A percentile compares a stretch with the other conserved stretches of the same genome.
Evolutionary conservation across 2,797 vertebrate species (phyloP).

Genomic region (Lemur catta): DNA sequence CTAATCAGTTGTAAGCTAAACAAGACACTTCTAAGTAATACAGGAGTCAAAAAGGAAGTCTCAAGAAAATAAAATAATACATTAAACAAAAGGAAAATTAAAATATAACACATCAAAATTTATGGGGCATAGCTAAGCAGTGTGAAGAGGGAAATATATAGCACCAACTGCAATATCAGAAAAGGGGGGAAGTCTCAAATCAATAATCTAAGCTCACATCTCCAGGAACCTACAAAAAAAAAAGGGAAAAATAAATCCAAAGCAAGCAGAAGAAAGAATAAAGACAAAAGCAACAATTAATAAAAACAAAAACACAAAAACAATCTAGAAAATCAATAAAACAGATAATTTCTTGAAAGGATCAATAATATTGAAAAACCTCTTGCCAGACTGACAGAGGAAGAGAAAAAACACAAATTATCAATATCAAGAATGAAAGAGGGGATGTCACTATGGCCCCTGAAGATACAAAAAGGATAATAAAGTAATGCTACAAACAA

Average conservation of each 20-base stretch:
- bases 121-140: neutral
- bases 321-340: neutral
- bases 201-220: neutral
- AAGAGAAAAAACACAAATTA: neutral
- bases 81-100: neutral
- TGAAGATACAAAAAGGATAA: neutral
- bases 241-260: neutral
- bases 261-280: neutral
- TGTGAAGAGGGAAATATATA: neutral
- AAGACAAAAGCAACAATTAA: constrained; percentile 2
- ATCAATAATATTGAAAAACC: neutral
- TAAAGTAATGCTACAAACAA: neutral
- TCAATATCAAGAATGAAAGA: neutral
- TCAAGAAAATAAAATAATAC: neutral
- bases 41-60: neutral
- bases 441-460: neutral
- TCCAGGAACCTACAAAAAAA: neutral
- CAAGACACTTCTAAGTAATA: neutral
- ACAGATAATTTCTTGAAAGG: neutral
- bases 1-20: neutral
- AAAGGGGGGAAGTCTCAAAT: neutral
- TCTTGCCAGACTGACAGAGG: neutral
- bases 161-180: neutral
- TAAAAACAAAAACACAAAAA: neutral
- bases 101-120: neutral